These are phyloP conservation scores for Varanus komodoensis DNA, from an alignment of 2,113 vertebrate species.

Conservation along the genomic window DNA sequence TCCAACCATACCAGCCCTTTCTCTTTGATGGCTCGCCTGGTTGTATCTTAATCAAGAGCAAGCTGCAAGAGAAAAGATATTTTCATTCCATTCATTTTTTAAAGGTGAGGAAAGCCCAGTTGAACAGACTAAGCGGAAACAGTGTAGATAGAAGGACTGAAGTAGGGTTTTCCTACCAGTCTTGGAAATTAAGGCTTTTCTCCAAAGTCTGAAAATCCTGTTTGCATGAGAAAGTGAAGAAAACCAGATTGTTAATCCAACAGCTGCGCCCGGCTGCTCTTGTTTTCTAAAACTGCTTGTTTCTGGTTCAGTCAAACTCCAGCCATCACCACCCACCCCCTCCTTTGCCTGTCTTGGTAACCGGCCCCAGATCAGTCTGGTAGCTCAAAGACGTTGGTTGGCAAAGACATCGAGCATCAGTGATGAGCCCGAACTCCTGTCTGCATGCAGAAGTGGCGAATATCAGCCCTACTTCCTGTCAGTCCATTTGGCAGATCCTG, in stretches of 20 bases:
- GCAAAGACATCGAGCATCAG: not conserved
- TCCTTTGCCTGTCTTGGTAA: not conserved
- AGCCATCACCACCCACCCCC: too few relatives aligned
- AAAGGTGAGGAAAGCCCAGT: too few relatives aligned
- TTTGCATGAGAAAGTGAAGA: not conserved
- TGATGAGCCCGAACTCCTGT: not conserved
- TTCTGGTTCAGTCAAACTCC: not conserved
- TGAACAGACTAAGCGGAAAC: not conserved
- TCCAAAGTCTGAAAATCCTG: not conserved
- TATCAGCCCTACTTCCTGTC: not conserved
- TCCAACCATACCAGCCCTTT: not conserved
- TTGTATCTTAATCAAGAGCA: not conserved
- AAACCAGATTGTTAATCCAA: not conserved
- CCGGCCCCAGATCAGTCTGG: not conserved
- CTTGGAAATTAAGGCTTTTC: not conserved
- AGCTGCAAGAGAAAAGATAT: not conserved
- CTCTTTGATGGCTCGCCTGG: not conserved
- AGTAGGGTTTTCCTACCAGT: not conserved
- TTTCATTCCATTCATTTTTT: not conserved
- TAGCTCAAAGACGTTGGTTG: not conserved
- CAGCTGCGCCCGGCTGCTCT: not conserved
- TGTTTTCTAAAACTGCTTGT: not conserved
- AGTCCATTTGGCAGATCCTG: not conserved
- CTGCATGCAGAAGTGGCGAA: not conserved
- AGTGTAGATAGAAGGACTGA: not conserved